Base-by-base conservation (phyloP, 2,888 invertebrate genomes). In the Lasioglossum pauxillum region DNA sequence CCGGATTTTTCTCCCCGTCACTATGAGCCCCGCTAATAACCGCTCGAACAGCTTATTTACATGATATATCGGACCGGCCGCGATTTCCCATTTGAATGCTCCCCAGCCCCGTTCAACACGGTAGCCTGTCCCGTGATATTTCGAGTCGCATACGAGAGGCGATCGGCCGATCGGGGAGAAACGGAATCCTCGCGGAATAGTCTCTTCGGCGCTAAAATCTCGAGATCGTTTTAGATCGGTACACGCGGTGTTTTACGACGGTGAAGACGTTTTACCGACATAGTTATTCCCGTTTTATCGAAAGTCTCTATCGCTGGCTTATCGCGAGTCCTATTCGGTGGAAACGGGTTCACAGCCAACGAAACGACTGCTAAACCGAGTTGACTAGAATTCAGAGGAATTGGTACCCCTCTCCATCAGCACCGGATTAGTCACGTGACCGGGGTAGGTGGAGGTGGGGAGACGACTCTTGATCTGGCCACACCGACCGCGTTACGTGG, bases 21-120 rank as follows among this genome's bases (percentile, higher is more conserved):
- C 85, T 53, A 87, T 89, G 91, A 92, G 90, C 87, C 71, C 90
- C 92, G 93, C 93, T 93, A 93, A 93, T 92, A 92, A 89, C 85
- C 89, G 80, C 86, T 80, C 83, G 82, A 87, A 86, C 87, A 83
- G 85, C 91, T 92, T 91, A 93, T 93, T 94, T 93, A 92, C 92
- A 93, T 93, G 91, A 88, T 86, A 78, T 75, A 86, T 88, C 77
- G 76, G 80, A 82, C 74, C 80, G 78, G 57, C 80, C 76, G 73
- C 49, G 79, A 74, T 88, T 80, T 90, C 87, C 84, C 82, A 85
- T 79, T 90, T 90, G 92, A 92, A 91, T 92, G 90, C 87, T 71
- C 78, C 78, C 90, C 90, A n/a, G 87, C 90, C 87, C 88, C 89
- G 92, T 91, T 91, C 91, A 82, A 77, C 38, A 8, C 73, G 23